These are phyloP conservation scores for Halictus quadricinctus DNA, from an alignment of 2,888 invertebrate species.

Conservation along the genomic window DNA sequence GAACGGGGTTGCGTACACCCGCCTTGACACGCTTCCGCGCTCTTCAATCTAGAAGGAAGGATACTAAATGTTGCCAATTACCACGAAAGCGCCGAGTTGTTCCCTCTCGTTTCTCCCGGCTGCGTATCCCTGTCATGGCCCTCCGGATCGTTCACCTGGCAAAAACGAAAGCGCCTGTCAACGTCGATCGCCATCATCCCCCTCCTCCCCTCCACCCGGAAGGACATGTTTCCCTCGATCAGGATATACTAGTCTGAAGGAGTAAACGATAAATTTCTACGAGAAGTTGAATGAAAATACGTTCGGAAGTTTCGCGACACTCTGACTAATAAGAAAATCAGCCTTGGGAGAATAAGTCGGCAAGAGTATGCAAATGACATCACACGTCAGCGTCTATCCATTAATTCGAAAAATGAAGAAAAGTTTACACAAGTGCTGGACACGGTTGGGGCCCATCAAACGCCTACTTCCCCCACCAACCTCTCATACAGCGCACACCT, in stretches of 20 bases:
- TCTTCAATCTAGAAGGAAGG: background rate
- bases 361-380: background rate
- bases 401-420: background rate
- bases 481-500: no score
- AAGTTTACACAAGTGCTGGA: background rate
- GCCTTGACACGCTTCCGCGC: conserved; percentile 3
- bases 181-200: background rate
- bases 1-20: conserved; percentile 2
- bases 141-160: conserved; percentile 80
- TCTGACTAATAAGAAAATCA: background rate
- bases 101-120: conserved; percentile 62
- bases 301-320: background rate
- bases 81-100: conserved; percentile 71
- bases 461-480: no score
- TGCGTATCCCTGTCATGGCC: conserved; percentile 65
- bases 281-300: background rate
- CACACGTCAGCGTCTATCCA: background rate
- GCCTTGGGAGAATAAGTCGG: background rate
- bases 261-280: background rate
- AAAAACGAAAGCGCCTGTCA: conserved; percentile 19
- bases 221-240: conserved; percentile 13
- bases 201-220: background rate
- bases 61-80: conserved; percentile 49
- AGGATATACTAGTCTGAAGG: background rate
- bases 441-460: no score